Conservation (phyloP, 2,888 invertebrate genomes). For the Temnothorax unifasciatus region DNA sequence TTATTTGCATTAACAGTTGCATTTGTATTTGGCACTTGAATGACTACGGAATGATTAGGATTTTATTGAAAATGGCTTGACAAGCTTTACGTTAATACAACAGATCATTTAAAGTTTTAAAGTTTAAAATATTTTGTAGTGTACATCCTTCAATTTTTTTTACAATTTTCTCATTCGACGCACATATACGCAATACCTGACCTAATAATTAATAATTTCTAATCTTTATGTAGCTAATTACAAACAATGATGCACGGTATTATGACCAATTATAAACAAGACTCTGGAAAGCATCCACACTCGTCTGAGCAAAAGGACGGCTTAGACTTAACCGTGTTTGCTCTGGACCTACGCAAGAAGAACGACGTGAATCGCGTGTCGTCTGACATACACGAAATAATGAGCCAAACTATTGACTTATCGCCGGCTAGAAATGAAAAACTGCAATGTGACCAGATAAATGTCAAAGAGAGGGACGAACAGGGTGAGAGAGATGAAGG, state of each 20-base stretch:
- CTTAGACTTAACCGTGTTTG: background rate
- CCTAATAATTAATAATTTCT: conserved; percentile 8
- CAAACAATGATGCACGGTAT: conserved; percentile 40
- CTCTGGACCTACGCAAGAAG: conserved; percentile 81
- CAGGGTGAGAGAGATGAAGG: conserved; percentile 46
- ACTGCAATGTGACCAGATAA: conserved; percentile 45
- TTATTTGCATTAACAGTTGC: background rate
- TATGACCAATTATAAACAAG: background rate
- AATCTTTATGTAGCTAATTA: background rate
- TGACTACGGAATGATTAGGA: background rate
- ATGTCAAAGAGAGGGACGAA: conserved; percentile 60
- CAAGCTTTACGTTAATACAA: background rate
- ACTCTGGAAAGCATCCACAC: too few relatives aligned
- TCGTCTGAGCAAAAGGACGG: conserved; percentile 24
- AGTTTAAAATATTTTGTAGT: background rate
- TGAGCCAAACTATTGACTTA: too few relatives aligned
- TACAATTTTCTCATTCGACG: background rate
- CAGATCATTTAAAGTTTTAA: background rate
- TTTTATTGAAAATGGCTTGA: background rate
- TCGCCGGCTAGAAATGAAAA: too few relatives aligned
- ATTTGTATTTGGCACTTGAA: background rate
- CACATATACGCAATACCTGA: background rate
- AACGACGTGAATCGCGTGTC: too few relatives aligned
- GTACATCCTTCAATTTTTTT: background rate
- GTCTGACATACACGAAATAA: too few relatives aligned